Evolutionary conservation across 2,888 invertebrate species (phyloP).

Genomic region (Linnaemya vulpina): DNA sequence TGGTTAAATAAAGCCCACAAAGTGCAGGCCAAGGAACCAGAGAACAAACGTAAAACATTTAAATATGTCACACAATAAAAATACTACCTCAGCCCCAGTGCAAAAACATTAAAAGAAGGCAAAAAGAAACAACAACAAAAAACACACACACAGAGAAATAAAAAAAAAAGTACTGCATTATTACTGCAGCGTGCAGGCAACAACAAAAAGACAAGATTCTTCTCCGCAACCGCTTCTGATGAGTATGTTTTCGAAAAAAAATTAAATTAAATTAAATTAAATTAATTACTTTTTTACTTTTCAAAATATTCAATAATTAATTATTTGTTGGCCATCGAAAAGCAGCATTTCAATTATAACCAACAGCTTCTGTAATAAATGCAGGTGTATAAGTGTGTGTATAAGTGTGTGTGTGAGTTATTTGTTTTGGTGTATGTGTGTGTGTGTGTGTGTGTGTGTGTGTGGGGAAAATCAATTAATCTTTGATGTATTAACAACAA

Average conservation of each 20-base stretch:
- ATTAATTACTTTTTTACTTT: no score
- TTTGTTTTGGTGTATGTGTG: slow-evolving; percentile 44
- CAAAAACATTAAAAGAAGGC: slow-evolving; percentile 17
- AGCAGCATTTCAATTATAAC: neutral
- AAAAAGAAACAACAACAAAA: neutral
- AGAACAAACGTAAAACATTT: neutral
- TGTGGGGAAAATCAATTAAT: slow-evolving; percentile 68
- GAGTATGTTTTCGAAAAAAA: slow-evolving; percentile 41
- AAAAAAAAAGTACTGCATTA: slow-evolving; percentile 56
- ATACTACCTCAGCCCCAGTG: slow-evolving; percentile 52
- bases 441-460: slow-evolving; percentile 47
- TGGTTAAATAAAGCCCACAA: slow-evolving; percentile 48
- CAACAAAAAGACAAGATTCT: slow-evolving; percentile 9
- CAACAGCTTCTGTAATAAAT: neutral
- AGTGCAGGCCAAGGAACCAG: slow-evolving; percentile 30
- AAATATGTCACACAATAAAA: slow-evolving; percentile 51
- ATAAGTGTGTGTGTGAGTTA: slow-evolving; percentile 46
- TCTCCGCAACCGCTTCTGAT: slow-evolving; percentile 28
- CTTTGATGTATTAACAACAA: slow-evolving; percentile 49
- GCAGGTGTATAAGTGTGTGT: slow-evolving; percentile 9
- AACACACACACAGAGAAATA: neutral
- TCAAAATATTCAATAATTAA: slow-evolving; percentile 4
- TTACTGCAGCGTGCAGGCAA: slow-evolving; percentile 42
- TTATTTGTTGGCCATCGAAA: neutral
- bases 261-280: neutral